A percentile compares a stretch with the other conserved stretches of the same genome.
Conservation (phyloP, 2,113 vertebrate genomes). For the Rhynchopsitta pachyrhyncha region DNA sequence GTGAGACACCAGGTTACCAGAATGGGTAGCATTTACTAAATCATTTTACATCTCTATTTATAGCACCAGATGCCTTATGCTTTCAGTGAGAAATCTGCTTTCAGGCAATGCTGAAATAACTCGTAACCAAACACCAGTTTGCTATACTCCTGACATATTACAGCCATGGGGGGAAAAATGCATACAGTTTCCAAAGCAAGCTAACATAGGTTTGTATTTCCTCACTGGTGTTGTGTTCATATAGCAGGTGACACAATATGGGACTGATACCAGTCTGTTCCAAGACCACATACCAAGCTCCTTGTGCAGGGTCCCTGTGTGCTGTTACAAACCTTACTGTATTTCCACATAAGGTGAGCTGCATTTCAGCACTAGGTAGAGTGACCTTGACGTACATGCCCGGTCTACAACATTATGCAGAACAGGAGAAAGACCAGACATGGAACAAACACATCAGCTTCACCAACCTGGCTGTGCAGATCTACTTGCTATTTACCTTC, state of each 20-base stretch:
- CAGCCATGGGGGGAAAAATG: not conserved
- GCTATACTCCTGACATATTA: not conserved
- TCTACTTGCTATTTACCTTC: not conserved
- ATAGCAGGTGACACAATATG: not conserved
- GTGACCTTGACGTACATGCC: fast-evolving
- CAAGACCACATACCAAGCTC: not conserved
- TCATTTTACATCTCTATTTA: not conserved
- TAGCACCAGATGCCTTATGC: not conserved
- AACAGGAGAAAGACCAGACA: not conserved
- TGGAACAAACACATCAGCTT: not conserved
- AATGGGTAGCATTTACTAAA: not conserved
- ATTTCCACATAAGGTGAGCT: not conserved
- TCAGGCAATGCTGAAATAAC: not conserved
- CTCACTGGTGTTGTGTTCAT: not conserved
- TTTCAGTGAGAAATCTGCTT: not conserved
- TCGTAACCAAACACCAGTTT: not conserved
- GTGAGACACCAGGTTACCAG: not conserved
- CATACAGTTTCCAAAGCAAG: not conserved
- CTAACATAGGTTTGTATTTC: not conserved
- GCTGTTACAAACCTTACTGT: fast-evolving
- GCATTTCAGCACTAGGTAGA: not conserved
- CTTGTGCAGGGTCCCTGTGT: not conserved
- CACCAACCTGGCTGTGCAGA: not conserved
- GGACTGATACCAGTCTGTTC: not conserved
- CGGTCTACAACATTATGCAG: not conserved